Evolutionary conservation across 2,888 invertebrate species (phyloP).

Genomic region (Cancer borealis): DNA sequence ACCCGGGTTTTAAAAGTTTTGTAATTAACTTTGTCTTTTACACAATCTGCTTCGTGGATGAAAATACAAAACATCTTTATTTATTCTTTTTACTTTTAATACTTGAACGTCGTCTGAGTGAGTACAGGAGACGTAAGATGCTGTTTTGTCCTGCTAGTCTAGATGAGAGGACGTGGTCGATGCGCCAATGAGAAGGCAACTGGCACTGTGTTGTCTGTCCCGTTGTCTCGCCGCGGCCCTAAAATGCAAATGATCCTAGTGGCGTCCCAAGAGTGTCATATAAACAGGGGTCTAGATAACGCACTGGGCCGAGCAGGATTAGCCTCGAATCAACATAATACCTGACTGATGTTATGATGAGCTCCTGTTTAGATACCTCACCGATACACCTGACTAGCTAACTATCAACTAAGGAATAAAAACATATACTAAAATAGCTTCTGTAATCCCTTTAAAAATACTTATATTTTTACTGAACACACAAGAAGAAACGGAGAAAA

Average conservation of each 20-base stretch:
- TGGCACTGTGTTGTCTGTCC: not conserved
- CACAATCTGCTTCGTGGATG: no score
- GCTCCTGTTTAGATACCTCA: not conserved
- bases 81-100: not conserved
- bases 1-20: no score
- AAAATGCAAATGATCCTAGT: not conserved
- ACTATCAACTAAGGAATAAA: not conserved
- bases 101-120: not conserved
- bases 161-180: not conserved
- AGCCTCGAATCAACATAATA: not conserved
- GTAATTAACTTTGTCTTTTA: no score
- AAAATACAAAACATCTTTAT: not conserved
- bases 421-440: not conserved
- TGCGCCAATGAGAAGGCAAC: not conserved
- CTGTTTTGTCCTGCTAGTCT: not conserved
- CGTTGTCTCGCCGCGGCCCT: not conserved
- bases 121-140: not conserved
- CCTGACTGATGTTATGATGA: not conserved
- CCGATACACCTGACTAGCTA: not conserved
- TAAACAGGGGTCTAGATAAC: not conserved
- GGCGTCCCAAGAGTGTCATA: not conserved
- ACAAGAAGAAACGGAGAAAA: not conserved
- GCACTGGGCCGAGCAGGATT: not conserved
- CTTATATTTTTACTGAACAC: not conserved
- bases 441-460: not conserved